Evolutionary conservation across 2,888 invertebrate genomes (phyloP).

Genomic region (Helobdella robusta): DNA sequence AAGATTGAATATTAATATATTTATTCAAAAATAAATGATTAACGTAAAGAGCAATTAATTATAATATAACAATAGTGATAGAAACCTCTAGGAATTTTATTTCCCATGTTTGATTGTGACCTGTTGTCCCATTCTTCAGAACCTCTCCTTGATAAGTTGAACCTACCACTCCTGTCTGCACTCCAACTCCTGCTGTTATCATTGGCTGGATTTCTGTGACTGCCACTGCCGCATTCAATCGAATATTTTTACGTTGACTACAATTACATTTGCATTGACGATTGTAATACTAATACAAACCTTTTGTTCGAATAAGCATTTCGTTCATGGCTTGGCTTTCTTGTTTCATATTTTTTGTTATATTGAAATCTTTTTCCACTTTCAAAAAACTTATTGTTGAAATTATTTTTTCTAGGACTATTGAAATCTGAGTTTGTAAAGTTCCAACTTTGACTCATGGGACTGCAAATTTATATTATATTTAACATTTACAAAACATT

Average conservation of each 20-base stretch:
- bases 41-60: no score
- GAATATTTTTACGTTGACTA: no score
- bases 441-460: constrained; percentile 25
- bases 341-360: neutral
- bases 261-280: no score
- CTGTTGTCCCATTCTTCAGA: constrained; percentile 20
- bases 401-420: neutral
- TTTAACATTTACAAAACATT: neutral
- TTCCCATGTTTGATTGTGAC: neutral
- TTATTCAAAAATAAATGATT: no score
- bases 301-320: neutral
- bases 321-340: constrained; percentile 10
- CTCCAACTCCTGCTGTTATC: constrained; percentile 23
- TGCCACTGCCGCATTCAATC: no score
- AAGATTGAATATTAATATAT: no score
- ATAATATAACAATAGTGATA: no score
- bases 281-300: no score
- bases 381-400: constrained; percentile 8
- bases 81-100: neutral
- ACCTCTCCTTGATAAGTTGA: neutral
- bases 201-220: no score
- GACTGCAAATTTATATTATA: constrained; percentile 7
- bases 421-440: constrained; percentile 6
- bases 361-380: no score
- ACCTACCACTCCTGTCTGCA: constrained; percentile 15